phyloP scores from a whole-genome alignment of 2,113 vertebrate genomes.

The Macrotus californicus region DNA sequence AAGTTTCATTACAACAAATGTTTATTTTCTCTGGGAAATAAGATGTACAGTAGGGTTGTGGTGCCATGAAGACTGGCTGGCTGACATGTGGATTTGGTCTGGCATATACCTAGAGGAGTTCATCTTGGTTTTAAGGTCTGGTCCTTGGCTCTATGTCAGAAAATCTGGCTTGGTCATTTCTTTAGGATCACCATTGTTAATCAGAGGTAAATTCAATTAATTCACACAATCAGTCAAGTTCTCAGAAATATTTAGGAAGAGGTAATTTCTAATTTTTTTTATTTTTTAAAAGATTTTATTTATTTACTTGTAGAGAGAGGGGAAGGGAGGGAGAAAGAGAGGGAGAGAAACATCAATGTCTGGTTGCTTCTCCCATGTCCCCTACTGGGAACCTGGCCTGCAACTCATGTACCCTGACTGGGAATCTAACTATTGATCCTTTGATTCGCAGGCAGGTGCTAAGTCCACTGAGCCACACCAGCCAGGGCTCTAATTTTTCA shows the following conservation, averaged over 20 bases:
- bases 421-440: too few relatives aligned
- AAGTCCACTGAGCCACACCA: too few relatives aligned
- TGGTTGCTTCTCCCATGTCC: too few relatives aligned
- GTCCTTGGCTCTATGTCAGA: neutral
- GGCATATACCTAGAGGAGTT: neutral
- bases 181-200: neutral
- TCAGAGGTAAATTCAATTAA: neutral
- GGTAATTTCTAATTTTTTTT: slow-evolving; percentile 41
- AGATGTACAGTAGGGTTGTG: neutral
- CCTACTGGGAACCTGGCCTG: too few relatives aligned
- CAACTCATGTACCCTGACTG: too few relatives aligned
- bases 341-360: too few relatives aligned
- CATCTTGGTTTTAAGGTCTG: neutral
- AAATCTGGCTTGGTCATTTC: neutral
- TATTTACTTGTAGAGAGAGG: too few relatives aligned
- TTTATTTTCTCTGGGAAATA: slow-evolving; percentile 19
- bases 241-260: neutral
- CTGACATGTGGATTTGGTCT: neutral
- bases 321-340: too few relatives aligned
- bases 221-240: neutral
- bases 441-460: too few relatives aligned
- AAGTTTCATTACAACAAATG: neutral
- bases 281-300: too few relatives aligned
- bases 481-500: slow-evolving; percentile 4
- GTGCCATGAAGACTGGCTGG: neutral